Evolutionary conservation across 2,113 vertebrate genomes (phyloP), one percentile per base, ranked within the genome.

Genomic region (Sceloporus undulatus): DNA sequence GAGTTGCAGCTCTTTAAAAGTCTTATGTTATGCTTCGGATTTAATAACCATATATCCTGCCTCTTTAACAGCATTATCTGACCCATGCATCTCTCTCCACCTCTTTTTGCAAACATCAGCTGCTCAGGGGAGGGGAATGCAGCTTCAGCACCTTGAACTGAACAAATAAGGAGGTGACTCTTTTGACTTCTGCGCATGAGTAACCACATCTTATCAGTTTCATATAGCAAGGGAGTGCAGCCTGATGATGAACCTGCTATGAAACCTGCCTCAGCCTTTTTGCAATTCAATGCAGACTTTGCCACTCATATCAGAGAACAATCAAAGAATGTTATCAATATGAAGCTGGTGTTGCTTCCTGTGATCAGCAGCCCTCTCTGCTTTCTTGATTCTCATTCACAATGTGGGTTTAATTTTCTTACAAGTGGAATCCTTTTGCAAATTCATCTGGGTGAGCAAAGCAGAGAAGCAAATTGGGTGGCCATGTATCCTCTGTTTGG

Each of bases 151-250:
- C 68, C 81, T 79, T 73, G 48, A 83, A 1, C 40, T 87, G 54
- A 70, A 68, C 73, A 62, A 25, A 42, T 87, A 89, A n/a, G 1
- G 80, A 38, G 65, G 54, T 87, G 89, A 90, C 87, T 84, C 70
- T 9, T 90, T 78, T 93, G 92, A 77, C 85, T 92, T 38, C 89
- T 85, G 76, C 10, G 62, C 76, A 42, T 25, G 92, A 89, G 19
- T 74, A 83, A 5, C 42, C 66, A 19, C 34, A 78, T 23, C 84
- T 82, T 84, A 82, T 29, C 54, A 75, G 10, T 8, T 34, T 76
- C 85, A 70, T 52, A 14, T 54, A 79, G 42, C 34, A 74, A 73
- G 18, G 6, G 38, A 7, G 18, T 78, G 27, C 1, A 54, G 10
- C 70, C 42, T 83, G 29, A 52, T n/a, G 40, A 27, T 21, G n/a